Conservation (phyloP, 2,797 vertebrate species). For the Acipenser ruthenus region DNA sequence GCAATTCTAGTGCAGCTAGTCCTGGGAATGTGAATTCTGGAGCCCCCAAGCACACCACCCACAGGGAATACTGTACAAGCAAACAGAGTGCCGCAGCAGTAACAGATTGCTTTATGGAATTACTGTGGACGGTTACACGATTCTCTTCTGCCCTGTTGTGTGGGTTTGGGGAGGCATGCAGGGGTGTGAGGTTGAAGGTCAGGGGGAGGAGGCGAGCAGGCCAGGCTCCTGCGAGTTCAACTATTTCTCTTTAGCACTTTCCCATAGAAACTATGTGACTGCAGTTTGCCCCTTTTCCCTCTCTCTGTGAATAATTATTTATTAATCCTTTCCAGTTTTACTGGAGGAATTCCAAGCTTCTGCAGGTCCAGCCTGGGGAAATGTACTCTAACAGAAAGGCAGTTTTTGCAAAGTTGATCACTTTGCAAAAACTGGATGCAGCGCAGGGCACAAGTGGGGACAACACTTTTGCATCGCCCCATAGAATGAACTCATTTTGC, state of each 20-base stretch:
- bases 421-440: too few species aligned
- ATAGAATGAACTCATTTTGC: too few species aligned
- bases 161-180: conserved; percentile 43
- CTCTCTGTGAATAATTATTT: conserved; percentile 29
- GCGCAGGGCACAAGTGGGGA: too few species aligned
- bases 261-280: conserved; percentile 50
- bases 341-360: conserved; percentile 39
- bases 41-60: conserved; percentile 35
- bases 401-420: too few species aligned
- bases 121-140: background rate
- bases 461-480: too few species aligned
- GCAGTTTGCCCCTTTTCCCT: conserved; percentile 12
- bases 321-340: conserved; percentile 25
- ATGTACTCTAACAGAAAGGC: too few species aligned
- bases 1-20: conserved; percentile 28
- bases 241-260: conserved; percentile 51
- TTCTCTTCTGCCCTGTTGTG: background rate
- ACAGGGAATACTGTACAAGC: conserved; percentile 24
- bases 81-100: background rate
- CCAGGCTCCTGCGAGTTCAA: conserved; percentile 47
- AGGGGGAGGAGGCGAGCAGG: conserved; percentile 39
- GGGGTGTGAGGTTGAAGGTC: conserved; percentile 28
- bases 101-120: background rate
- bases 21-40: conserved; percentile 45
- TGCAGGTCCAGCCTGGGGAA: too few species aligned